These are phyloP conservation scores for Chanos chanos DNA, from an alignment of 2,797 vertebrate genomes.

Conservation along the genomic window DNA sequence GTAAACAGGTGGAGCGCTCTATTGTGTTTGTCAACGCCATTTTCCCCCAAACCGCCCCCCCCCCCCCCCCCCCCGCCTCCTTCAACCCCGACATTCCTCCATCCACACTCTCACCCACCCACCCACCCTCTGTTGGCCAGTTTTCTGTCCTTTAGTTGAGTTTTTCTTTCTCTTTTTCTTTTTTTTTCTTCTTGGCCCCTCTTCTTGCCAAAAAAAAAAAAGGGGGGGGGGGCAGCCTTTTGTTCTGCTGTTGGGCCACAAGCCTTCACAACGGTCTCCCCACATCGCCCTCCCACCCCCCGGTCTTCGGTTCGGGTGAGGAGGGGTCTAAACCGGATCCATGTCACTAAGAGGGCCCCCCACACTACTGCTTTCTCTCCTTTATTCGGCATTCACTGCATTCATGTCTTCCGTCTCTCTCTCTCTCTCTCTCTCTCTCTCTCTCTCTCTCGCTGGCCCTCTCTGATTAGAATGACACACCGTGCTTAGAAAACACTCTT, in stretches of 20 bases:
- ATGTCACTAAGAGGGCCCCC: constrained; percentile 14
- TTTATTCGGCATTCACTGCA: too few relatives aligned
- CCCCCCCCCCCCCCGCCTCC: constrained; percentile 58
- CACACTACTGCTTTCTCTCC: too few relatives aligned
- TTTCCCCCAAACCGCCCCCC: constrained; percentile 36
- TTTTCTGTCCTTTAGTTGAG: constrained; percentile 30
- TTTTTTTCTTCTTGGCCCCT: constrained; percentile 31
- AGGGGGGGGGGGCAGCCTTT: constrained; percentile 50
- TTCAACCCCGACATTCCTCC: constrained; percentile 47
- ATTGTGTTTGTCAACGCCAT: constrained; percentile 66
- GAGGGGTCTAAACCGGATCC: constrained; percentile 35
- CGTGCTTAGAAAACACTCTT: too few relatives aligned
- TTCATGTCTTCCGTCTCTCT: too few relatives aligned
- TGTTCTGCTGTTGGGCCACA: constrained; percentile 53
- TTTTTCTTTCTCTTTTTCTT: constrained; percentile 3
- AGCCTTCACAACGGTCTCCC: constrained; percentile 18
- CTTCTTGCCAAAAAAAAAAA: constrained; percentile 28
- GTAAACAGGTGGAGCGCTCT: constrained; percentile 89
- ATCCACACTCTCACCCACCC: constrained; percentile 43
- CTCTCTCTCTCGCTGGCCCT: too few relatives aligned
- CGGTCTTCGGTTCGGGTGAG: constrained; percentile 32
- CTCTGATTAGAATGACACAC: too few relatives aligned
- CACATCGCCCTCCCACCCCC: constrained; percentile 27
- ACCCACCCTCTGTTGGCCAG: too few relatives aligned
- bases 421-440: too few relatives aligned